Conservation (phyloP, 2,113 vertebrate species). For the Mastomys natalensis region DNA sequence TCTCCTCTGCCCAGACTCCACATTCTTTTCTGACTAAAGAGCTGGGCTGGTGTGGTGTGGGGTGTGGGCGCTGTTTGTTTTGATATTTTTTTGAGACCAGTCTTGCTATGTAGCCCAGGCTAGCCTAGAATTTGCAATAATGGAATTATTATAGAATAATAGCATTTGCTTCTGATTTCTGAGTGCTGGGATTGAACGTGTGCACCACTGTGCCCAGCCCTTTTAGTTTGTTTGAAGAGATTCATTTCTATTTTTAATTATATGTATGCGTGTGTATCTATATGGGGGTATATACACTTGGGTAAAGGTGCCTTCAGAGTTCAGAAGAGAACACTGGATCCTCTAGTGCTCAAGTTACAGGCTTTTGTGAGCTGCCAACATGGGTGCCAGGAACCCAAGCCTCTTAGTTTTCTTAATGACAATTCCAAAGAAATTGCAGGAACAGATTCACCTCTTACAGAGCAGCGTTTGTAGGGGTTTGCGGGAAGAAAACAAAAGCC, state of each 20-base stretch:
- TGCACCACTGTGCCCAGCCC: neutral
- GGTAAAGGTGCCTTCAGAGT: neutral
- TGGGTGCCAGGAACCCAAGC: too few species aligned
- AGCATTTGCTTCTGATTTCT: neutral
- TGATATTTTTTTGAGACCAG: neutral
- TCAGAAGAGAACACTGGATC: neutral
- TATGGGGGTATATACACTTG: too few species aligned
- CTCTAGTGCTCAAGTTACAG: neutral
- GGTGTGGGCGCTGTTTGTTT: neutral
- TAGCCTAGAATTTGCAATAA: neutral
- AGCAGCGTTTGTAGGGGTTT: neutral
- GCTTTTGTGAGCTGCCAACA: neutral
- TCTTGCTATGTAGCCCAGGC: neutral
- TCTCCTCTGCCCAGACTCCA: neutral
- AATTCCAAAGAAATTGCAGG: neutral
- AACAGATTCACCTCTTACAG: slow-evolving; percentile 25
- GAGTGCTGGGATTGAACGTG: neutral
- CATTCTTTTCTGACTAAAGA: neutral
- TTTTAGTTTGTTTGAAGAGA: neutral
- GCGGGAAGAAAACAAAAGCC: neutral
- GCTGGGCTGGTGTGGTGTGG: neutral
- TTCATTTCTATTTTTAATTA: neutral
- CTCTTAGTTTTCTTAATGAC: neutral
- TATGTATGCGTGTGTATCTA: neutral
- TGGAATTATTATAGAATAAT: too few species aligned